phyloP scores from a whole-genome alignment of 2,113 vertebrate genomes.

The Leptosomus discolor region DNA sequence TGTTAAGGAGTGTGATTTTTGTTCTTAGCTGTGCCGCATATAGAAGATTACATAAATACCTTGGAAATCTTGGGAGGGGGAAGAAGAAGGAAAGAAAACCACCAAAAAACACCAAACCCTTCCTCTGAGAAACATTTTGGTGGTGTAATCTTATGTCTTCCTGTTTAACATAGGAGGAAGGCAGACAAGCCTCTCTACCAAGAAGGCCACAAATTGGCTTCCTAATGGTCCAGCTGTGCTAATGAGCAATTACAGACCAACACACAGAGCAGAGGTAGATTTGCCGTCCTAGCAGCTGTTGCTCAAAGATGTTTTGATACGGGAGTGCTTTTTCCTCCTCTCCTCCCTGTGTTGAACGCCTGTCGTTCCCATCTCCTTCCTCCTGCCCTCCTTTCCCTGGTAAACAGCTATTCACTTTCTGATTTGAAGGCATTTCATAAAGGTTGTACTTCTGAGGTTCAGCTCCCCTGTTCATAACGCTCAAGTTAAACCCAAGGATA shows the following conservation, averaged over 20 bases:
- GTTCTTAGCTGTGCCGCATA: not conserved
- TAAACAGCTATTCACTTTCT: not conserved
- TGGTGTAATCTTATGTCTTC: no score
- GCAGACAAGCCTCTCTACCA: not conserved
- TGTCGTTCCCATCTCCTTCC: not conserved
- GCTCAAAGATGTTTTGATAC: not conserved
- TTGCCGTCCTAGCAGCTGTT: not conserved
- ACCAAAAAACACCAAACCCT: not conserved
- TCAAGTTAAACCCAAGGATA: not conserved
- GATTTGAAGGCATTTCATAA: not conserved
- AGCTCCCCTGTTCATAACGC: not conserved
- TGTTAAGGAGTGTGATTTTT: slow-evolving; percentile 58
- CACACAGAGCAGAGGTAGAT: not conserved
- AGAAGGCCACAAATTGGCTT: not conserved
- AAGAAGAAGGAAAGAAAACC: not conserved
- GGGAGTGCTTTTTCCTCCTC: not conserved
- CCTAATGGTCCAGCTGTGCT: not conserved
- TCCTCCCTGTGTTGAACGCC: not conserved
- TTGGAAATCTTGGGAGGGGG: not conserved
- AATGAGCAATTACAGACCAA: not conserved
- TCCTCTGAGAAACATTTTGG: slow-evolving; percentile 4
- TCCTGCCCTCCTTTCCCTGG: not conserved
- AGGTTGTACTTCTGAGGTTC: not conserved
- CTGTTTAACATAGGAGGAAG: not conserved
- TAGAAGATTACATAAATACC: slow-evolving; percentile 57